Conservation (phyloP, 2,888 invertebrate genomes). For the Tholera decimalis region DNA sequence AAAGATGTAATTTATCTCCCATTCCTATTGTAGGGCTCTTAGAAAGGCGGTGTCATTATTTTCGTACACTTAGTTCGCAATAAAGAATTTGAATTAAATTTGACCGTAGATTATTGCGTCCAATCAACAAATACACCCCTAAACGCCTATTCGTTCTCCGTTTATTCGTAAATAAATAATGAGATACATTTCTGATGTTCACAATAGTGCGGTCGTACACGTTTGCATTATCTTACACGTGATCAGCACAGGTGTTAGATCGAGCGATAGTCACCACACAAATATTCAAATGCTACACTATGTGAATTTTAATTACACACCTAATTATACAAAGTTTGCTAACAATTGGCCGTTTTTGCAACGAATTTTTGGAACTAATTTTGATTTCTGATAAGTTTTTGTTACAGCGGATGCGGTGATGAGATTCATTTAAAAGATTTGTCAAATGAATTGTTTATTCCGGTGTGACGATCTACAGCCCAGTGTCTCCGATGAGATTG, state of each 20-base stretch:
- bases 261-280: conserved; percentile 36
- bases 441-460: too few relatives aligned
- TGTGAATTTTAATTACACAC: conserved; percentile 38
- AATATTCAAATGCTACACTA: conserved; percentile 25
- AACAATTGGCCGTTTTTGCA: conserved; percentile 10
- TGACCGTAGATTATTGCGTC: too few relatives aligned
- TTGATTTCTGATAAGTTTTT: conserved; percentile 4
- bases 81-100: too few relatives aligned
- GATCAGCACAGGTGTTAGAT: conserved; percentile 46
- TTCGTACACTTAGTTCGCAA: too few relatives aligned
- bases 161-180: too few relatives aligned
- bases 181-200: conserved; percentile 30
- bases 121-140: too few relatives aligned
- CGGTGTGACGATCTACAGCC: too few relatives aligned
- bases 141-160: too few relatives aligned
- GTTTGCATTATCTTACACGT: conserved; percentile 36
- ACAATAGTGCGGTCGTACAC: conserved; percentile 41
- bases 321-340: conserved; percentile 25
- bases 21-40: too few relatives aligned
- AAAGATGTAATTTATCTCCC: too few relatives aligned
- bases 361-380: neutral
- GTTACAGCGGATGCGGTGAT: neutral
- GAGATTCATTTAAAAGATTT: neutral
- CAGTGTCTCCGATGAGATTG: too few relatives aligned
- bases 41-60: too few relatives aligned